Conservation (phyloP, 2,888 invertebrate species). For the Luperina nickerlii region DNA sequence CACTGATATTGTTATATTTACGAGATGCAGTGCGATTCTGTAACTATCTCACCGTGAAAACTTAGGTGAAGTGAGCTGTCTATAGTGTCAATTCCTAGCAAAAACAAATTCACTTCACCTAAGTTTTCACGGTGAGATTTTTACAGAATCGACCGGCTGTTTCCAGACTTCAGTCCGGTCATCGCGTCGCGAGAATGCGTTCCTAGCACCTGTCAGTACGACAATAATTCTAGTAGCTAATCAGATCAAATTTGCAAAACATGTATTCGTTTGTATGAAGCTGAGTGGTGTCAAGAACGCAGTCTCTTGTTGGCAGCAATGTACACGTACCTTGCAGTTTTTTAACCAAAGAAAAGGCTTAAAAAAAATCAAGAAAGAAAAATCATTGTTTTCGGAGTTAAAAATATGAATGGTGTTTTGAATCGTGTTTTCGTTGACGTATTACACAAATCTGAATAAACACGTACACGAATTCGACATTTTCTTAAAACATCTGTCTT, state of each 20-base stretch:
- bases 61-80: too few relatives aligned
- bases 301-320: too few relatives aligned
- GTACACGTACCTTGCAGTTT: neutral
- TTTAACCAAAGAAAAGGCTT: neutral
- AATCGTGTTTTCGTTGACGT: neutral
- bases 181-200: too few relatives aligned
- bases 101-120: too few relatives aligned
- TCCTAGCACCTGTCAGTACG: neutral
- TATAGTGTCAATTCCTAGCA: too few relatives aligned
- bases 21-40: too few relatives aligned
- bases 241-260: neutral
- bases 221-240: neutral
- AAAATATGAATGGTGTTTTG: neutral
- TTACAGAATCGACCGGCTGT: too few relatives aligned
- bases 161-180: neutral
- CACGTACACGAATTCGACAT: neutral
- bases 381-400: neutral
- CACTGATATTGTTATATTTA: neutral
- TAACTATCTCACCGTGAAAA: too few relatives aligned
- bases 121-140: too few relatives aligned
- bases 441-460: conserved; percentile 1
- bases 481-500: conserved; percentile 20
- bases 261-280: neutral
- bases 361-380: too few relatives aligned
- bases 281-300: neutral